Conservation (phyloP, 2,888 invertebrate species). For the Hipparchia sbordonii region DNA sequence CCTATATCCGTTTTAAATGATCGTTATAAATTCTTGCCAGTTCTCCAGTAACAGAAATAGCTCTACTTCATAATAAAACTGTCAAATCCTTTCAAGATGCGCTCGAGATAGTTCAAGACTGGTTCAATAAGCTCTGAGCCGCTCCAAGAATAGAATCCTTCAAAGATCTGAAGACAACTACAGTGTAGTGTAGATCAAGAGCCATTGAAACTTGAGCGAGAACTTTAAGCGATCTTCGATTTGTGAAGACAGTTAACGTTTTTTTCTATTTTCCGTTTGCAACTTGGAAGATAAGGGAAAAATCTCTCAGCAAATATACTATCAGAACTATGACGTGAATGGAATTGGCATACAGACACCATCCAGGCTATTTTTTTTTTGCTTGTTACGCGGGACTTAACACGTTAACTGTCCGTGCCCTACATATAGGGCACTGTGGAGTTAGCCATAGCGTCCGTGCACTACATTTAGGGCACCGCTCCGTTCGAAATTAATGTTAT, state of each 20-base stretch:
- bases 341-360: no score
- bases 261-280: background rate
- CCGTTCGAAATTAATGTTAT: no score
- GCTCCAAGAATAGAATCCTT: conserved; percentile 19
- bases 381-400: no score
- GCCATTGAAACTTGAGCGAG: background rate
- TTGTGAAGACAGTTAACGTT: background rate
- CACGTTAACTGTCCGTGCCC: no score
- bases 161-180: conserved; percentile 9
- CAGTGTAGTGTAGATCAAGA: conserved; percentile 15
- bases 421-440: no score
- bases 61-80: conserved; percentile 17
- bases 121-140: conserved; percentile 5
- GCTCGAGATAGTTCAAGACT: conserved; percentile 15
- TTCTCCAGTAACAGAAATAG: background rate
- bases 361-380: no score
- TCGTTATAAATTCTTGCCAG: background rate
- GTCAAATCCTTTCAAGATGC: conserved; percentile 15
- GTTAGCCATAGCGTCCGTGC: no score
- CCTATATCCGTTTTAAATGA: background rate
- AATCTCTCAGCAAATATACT: no score
- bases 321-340: no score
- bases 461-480: no score
- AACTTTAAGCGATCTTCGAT: background rate
- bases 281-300: background rate